Percentiles rank a stretch among this genome's conserved stretches.
Evolutionary conservation across 2,113 vertebrate species (phyloP).

Genomic region (Chionis minor): DNA sequence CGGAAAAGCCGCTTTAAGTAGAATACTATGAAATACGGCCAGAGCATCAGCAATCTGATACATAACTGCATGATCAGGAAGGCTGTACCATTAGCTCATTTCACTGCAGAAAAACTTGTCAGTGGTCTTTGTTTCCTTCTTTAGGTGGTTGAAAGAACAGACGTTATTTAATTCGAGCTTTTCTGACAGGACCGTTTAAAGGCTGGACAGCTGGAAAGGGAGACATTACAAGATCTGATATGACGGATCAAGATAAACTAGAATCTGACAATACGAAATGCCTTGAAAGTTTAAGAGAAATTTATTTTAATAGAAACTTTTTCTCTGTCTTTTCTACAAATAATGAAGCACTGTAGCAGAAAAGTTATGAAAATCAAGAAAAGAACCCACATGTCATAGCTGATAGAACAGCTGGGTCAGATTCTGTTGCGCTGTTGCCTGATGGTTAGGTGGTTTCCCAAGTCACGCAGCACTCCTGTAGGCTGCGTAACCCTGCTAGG

Average conservation of each 20-base stretch:
- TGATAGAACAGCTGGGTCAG: neutral
- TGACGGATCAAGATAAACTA: neutral
- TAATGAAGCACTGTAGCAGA: neutral
- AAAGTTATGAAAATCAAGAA: neutral
- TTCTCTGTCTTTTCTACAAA: neutral
- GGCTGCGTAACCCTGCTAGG: neutral
- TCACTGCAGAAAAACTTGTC: neutral
- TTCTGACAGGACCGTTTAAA: neutral
- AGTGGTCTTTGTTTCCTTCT: neutral
- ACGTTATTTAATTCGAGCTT: neutral
- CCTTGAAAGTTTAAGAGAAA: neutral
- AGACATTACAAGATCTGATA: neutral
- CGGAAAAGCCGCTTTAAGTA: neutral
- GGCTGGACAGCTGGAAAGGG: neutral
- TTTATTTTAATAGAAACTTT: neutral
- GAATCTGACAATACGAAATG: neutral
- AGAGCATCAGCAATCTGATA: neutral
- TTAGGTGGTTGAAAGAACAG: neutral
- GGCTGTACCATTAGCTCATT: neutral
- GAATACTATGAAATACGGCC: neutral
- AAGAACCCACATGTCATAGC: rapidly evolving
- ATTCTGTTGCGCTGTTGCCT: neutral
- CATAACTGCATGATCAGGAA: neutral
- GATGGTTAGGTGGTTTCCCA: rapidly evolving
- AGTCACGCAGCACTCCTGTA: neutral